These are phyloP conservation scores for Bagarius yarrelli DNA, from an alignment of 2,113 vertebrate species.

Conservation along the genomic window DNA sequence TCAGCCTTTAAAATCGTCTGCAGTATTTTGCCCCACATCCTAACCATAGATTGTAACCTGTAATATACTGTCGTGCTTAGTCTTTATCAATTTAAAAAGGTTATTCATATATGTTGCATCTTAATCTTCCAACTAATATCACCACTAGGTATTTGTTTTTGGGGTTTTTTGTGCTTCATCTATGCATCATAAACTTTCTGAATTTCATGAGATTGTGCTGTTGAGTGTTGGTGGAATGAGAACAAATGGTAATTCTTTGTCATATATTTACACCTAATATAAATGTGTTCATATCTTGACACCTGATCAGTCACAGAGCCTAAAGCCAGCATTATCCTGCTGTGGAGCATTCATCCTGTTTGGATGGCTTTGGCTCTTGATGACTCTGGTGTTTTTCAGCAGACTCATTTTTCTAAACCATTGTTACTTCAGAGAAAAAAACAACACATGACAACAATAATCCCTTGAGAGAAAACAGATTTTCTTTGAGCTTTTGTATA, in stretches of 20 bases:
- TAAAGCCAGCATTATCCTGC: background rate
- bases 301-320: background rate
- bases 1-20: background rate
- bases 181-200: background rate
- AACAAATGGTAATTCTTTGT: constrained; percentile 11
- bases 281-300: background rate
- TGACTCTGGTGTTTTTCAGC: background rate
- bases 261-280: constrained; percentile 19
- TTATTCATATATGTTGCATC: background rate
- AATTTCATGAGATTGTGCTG: background rate
- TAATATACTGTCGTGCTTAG: background rate
- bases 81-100: background rate
- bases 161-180: too few relatives aligned
- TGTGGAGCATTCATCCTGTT: background rate
- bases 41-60: background rate
- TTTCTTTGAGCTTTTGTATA: background rate
- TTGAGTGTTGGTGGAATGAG: background rate
- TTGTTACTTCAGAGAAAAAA: background rate
- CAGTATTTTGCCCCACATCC: background rate
- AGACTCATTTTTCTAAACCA: background rate
- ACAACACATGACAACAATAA: background rate
- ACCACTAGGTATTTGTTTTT: background rate
- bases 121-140: background rate
- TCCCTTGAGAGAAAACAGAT: background rate
- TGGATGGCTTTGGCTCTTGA: background rate